phyloP scores from a whole-genome alignment of 1,140 invertebrate genomes.

The Drosophila insularis region DNA sequence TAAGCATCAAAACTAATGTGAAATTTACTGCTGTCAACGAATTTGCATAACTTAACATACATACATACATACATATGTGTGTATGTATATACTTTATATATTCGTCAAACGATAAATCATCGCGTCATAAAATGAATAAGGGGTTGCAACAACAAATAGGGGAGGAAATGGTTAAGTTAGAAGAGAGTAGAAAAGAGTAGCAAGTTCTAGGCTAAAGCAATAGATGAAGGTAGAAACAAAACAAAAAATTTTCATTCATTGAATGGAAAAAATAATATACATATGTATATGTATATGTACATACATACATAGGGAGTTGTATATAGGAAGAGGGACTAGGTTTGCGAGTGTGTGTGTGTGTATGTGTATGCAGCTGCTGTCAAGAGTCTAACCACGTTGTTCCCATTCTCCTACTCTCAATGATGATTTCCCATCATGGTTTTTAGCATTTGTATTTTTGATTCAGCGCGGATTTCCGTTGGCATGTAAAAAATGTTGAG shows the following conservation, averaged over 20 bases:
- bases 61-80: no score
- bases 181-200: slow-evolving; percentile 21
- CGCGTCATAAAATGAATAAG: slow-evolving; percentile 9
- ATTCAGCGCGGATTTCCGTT: slow-evolving; percentile 15
- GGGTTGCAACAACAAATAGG: slow-evolving; percentile 35
- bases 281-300: no score
- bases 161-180: background rate
- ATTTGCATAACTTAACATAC: slow-evolving; percentile 63
- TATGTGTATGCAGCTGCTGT: slow-evolving; percentile 15
- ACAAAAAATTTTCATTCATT: slow-evolving; percentile 12
- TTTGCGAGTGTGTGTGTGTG: slow-evolving; percentile 10
- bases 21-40: slow-evolving; percentile 42
- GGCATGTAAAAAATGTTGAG: slow-evolving; percentile 17
- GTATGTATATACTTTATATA: slow-evolving; percentile 37
- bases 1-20: slow-evolving; percentile 57
- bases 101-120: slow-evolving; percentile 39
- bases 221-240: background rate
- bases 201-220: background rate
- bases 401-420: slow-evolving; percentile 5
- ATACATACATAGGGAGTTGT: background rate
- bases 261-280: slow-evolving; percentile 19
- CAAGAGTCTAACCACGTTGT: slow-evolving; percentile 23
- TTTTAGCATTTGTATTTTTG: slow-evolving; percentile 21
- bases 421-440: slow-evolving; percentile 10
- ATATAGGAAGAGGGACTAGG: background rate